These are phyloP conservation scores for Pseudomyrmex concolor DNA, from an alignment of 1,140 invertebrate species.

Conservation along the genomic window DNA sequence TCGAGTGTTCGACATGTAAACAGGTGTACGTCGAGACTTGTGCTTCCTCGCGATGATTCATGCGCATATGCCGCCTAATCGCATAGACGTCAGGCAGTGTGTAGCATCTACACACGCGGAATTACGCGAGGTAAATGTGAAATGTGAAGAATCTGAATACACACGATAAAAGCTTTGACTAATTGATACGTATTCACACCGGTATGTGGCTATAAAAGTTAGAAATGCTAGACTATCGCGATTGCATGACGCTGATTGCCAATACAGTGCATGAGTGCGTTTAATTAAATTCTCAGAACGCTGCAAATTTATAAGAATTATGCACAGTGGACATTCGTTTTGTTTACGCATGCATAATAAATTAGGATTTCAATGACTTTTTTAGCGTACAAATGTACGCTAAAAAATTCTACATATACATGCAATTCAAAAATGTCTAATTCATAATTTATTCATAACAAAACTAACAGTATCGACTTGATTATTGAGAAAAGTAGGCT, in stretches of 20 bases:
- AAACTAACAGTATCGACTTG: background rate
- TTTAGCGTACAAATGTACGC: background rate
- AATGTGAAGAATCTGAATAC: background rate
- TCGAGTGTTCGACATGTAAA: constrained; percentile 66
- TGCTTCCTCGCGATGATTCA: constrained; percentile 59
- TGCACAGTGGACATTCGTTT: background rate
- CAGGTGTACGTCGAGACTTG: constrained; percentile 69
- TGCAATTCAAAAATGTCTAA: no score
- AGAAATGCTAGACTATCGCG: background rate
- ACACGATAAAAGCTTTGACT: background rate
- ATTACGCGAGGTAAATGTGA: constrained; percentile 14
- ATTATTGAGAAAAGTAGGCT: constrained; percentile 6
- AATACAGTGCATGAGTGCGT: background rate
- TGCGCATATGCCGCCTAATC: constrained; percentile 54
- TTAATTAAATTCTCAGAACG: constrained; percentile 28
- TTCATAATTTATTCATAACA: no score
- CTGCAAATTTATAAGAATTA: background rate
- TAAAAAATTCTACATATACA: no score
- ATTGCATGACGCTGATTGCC: background rate
- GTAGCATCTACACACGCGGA: constrained; percentile 21
- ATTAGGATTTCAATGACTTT: background rate
- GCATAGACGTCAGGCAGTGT: background rate
- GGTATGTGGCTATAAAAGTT: constrained; percentile 4
- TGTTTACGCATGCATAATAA: background rate
- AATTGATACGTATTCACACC: constrained; percentile 10